Conservation (phyloP, 2,797 vertebrate species). For the Chloroceryle inda region DNA sequence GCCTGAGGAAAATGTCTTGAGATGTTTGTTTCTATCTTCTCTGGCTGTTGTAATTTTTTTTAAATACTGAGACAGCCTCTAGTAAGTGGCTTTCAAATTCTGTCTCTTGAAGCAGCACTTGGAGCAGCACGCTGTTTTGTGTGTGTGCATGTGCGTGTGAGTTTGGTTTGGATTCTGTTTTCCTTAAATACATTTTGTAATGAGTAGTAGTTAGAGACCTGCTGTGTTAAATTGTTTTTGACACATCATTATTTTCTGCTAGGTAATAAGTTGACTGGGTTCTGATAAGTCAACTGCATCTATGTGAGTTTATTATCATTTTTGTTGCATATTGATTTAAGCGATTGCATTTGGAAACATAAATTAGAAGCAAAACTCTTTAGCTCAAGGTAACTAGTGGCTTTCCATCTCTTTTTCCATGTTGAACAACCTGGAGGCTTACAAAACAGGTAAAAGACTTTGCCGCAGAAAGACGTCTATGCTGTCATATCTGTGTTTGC, state of each 20-base stretch:
- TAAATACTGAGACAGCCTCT: not conserved
- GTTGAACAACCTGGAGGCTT: not conserved
- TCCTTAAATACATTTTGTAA: not conserved
- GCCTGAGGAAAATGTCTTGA: not conserved
- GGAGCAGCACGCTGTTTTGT: not conserved
- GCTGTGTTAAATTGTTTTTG: conserved; percentile 25
- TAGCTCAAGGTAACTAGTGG: not conserved
- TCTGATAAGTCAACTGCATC: not conserved
- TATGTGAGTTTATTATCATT: not conserved
- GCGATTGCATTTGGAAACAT: not conserved
- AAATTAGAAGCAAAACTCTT: not conserved
- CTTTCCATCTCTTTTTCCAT: not conserved
- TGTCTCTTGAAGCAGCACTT: not conserved
- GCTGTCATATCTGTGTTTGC: not conserved
- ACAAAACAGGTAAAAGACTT: not conserved
- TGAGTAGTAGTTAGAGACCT: not conserved
- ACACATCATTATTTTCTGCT: conserved; percentile 1
- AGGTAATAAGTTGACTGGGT: not conserved
- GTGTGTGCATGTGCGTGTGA: not conserved
- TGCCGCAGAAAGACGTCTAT: not conserved
- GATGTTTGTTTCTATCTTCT: not conserved
- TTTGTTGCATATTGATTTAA: not conserved
- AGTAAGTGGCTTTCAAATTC: not conserved
- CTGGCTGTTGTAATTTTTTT: not conserved
- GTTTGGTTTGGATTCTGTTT: conserved; percentile 14